These are phyloP conservation scores for Germaria angustata DNA, from an alignment of 2,888 invertebrate species.

Conservation along the genomic window DNA sequence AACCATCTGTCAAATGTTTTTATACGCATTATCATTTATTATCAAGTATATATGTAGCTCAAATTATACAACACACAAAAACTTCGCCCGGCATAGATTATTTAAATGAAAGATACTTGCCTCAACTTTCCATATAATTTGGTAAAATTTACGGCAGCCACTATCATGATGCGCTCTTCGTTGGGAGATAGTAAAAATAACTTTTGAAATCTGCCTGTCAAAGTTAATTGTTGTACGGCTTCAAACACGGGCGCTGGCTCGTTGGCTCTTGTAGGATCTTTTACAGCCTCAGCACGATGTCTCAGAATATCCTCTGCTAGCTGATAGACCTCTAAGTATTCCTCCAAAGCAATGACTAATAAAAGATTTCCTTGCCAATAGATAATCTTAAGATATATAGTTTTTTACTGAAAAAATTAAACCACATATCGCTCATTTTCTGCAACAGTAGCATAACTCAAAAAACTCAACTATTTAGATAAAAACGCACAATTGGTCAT, in stretches of 20 bases:
- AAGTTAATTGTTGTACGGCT: slow-evolving; percentile 74
- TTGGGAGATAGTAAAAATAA: slow-evolving; percentile 71
- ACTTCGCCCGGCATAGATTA: too few relatives aligned
- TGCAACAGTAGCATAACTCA: too few relatives aligned
- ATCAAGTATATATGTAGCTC: too few relatives aligned
- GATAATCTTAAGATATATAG: slow-evolving; percentile 71
- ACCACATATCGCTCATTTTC: too few relatives aligned
- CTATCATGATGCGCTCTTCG: slow-evolving; percentile 71
- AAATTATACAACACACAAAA: too few relatives aligned
- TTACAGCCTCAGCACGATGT: slow-evolving; percentile 55
- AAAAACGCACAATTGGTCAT: too few relatives aligned
- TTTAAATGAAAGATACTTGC: slow-evolving; percentile 54
- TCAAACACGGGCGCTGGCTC: slow-evolving; percentile 68
- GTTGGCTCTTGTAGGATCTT: slow-evolving; percentile 29
- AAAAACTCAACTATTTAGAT: too few relatives aligned
- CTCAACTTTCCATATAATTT: slow-evolving; percentile 70
- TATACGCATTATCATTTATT: too few relatives aligned
- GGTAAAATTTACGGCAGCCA: slow-evolving; percentile 71
- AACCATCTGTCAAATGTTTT: too few relatives aligned
- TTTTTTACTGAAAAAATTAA: too few relatives aligned
- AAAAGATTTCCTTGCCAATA: slow-evolving; percentile 74
- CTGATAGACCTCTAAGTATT: slow-evolving; percentile 75
- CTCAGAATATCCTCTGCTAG: slow-evolving; percentile 68
- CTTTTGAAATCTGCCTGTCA: slow-evolving; percentile 71
- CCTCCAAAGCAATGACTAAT: slow-evolving; percentile 72